Conservation (phyloP, 1,140 invertebrate genomes). For the Ceratina calcarata region DNA sequence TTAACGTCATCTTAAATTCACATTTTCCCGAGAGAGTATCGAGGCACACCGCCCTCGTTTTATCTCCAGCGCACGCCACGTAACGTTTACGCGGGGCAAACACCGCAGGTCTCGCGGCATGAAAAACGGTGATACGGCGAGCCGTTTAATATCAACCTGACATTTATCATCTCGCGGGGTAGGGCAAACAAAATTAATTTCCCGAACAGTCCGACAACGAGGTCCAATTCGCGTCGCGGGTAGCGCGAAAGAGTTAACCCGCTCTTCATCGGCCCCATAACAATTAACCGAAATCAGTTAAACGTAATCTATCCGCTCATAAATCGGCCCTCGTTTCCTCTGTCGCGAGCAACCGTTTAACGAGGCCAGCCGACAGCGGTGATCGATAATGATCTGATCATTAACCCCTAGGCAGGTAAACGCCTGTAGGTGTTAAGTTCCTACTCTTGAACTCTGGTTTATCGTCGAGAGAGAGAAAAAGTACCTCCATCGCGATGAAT, state of each 20-base stretch:
- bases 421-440: too few relatives aligned
- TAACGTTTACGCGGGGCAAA: not conserved
- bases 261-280: slow-evolving; percentile 10
- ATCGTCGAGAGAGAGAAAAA: not conserved
- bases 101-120: not conserved
- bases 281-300: slow-evolving; percentile 35
- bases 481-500: slow-evolving; percentile 18
- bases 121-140: not conserved
- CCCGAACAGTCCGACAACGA: not conserved
- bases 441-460: not conserved
- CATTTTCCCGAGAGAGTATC: not conserved
- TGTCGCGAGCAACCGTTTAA: slow-evolving; percentile 10
- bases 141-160: slow-evolving; percentile 3
- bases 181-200: slow-evolving; percentile 19
- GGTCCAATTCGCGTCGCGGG: not conserved
- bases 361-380: too few relatives aligned
- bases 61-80: not conserved
- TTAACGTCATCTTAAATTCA: not conserved
- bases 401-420: not conserved
- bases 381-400: slow-evolving; percentile 38
- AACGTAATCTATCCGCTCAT: slow-evolving; percentile 9
- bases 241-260: slow-evolving; percentile 12
- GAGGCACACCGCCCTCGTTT: not conserved
- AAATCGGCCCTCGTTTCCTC: slow-evolving; percentile 4
- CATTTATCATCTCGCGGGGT: slow-evolving; percentile 11